Evolutionary conservation across 2,797 vertebrate species (phyloP).

Genomic region (Gallinago nigripennis): DNA sequence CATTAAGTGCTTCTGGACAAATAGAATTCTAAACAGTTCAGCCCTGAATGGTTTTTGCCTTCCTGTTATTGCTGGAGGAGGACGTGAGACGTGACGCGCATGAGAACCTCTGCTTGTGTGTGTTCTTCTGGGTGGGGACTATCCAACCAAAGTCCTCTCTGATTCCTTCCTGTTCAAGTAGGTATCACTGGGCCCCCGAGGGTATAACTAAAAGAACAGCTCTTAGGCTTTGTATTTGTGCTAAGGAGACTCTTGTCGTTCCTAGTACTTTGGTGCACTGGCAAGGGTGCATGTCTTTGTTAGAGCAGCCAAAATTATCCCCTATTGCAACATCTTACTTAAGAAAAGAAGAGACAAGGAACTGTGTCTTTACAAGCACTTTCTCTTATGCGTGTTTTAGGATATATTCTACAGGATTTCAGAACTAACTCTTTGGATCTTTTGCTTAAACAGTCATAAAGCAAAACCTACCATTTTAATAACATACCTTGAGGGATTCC

Average conservation of each 20-base stretch:
- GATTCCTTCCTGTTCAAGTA: neutral
- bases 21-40: neutral
- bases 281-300: neutral
- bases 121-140: neutral
- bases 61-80: neutral
- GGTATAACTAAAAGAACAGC: neutral
- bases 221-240: neutral
- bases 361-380: neutral
- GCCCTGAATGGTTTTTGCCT: neutral
- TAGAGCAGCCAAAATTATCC: neutral
- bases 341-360: neutral
- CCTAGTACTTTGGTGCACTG: neutral
- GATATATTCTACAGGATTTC: neutral
- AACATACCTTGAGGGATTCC: slow-evolving; percentile 95
- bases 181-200: neutral
- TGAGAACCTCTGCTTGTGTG: neutral
- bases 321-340: neutral
- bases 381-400: neutral
- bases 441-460: neutral
- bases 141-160: neutral
- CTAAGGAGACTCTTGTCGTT: neutral
- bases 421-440: neutral
- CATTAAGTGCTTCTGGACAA: neutral
- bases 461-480: neutral
- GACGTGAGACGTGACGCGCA: neutral